Evolutionary conservation across 2,797 vertebrate species (phyloP).

Genomic region (Pseudochaenichthys georgianus): DNA sequence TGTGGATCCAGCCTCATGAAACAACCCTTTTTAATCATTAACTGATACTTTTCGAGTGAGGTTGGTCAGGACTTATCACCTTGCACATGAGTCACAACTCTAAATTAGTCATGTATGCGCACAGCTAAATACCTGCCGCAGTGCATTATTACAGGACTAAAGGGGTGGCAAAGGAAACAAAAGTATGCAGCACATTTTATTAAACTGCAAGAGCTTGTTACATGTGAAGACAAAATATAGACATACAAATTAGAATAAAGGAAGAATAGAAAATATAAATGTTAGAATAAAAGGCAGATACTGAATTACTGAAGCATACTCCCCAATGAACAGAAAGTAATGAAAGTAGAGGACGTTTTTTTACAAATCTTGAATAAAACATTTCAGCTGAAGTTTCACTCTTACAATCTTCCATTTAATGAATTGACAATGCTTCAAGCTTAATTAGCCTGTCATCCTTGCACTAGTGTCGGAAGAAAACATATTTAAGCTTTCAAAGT

Average conservation of each 20-base stretch:
- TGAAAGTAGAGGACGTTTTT: constrained; percentile 29
- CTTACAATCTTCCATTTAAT: constrained; percentile 38
- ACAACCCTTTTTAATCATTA: constrained; percentile 36
- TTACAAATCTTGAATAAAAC: constrained; percentile 31
- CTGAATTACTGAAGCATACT: no score
- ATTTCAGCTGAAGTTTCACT: constrained; percentile 39
- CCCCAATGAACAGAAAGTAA: not conserved
- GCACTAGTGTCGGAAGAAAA: constrained; percentile 48
- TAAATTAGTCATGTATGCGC: constrained; percentile 25
- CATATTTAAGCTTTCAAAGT: constrained; percentile 50
- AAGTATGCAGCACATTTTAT: no score
- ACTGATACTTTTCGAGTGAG: constrained; percentile 32
- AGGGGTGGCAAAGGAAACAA: not conserved
- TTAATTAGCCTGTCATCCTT: constrained; percentile 64
- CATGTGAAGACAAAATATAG: no score
- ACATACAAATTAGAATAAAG: no score
- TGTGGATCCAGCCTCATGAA: constrained; percentile 1
- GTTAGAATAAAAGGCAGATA: no score
- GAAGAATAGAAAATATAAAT: no score
- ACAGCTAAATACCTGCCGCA: constrained; percentile 34
- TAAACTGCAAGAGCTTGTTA: no score
- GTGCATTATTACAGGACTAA: constrained; percentile 24
- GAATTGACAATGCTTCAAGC: constrained; percentile 62
- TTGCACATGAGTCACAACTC: constrained; percentile 35
- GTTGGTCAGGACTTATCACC: constrained; percentile 18